Evolutionary conservation across 2,797 vertebrate genomes (phyloP), one percentile per base, ranked within the genome.

Genomic region (Heliangelus exortis): DNA sequence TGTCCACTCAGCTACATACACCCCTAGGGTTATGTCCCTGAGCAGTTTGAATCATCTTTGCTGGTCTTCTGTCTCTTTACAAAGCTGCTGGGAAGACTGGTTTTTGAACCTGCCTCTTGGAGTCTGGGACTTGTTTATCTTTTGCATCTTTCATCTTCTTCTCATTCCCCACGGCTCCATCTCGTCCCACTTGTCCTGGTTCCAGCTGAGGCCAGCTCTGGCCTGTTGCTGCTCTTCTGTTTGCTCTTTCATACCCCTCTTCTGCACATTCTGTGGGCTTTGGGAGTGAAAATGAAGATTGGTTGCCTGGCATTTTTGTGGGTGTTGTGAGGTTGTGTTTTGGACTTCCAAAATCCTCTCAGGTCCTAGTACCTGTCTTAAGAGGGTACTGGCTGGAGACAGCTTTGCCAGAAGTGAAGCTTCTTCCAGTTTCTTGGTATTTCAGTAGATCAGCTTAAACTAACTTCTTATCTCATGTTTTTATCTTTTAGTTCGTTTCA

Each of bases 101-200:
- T 65, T 75, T 80, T n/a, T 22, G 53, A 31, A 25, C 28, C 5
- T 10, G 4, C 45, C 33, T 67, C 16, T 59, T 15, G 12, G 45
- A 55, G 25, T 17, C 39, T 67, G 34, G 36, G 15, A 16, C 14
- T 26, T 68, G 9, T 53, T 73, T 59, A 15, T 39, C 7, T 65
- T 0, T 10, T 17, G 33, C 15, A 61, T 12, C 23, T 41, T 41
- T 41, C 17, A 28, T 4, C 8, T 66, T 12, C 26, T 65, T 45
- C 51, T 7, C 22, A 4, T 48, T 79, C 10, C n/a, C 47, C 12
- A 21, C 23, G 39, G 20, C n/a, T 84, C 51, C 10, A 36, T 9
- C 25, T 50, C 48, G 34, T 62, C 31, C 22, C 48, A 8, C 4
- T 0, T 0, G 0, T 58, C 36, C 9, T 2, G 2, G 16, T 68